These are phyloP conservation scores for Zonotrichia leucophrys DNA, from an alignment of 2,113 vertebrate species.

Conservation along the genomic window DNA sequence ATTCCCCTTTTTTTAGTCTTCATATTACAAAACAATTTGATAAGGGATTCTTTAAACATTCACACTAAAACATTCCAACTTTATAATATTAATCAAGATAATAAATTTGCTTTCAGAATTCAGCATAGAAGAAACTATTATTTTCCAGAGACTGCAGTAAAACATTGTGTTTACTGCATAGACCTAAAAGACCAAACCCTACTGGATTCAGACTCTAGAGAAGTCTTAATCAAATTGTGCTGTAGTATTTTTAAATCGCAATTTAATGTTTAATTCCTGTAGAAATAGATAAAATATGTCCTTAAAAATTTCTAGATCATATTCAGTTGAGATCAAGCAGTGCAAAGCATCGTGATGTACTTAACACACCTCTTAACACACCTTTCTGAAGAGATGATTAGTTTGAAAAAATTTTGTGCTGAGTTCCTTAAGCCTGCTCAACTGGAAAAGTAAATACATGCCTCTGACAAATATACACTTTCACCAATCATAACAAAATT, in stretches of 20 bases:
- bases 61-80: neutral
- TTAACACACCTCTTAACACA: neutral
- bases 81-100: neutral
- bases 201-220: neutral
- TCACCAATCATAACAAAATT: neutral
- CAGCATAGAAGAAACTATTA: neutral
- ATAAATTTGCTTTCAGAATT: neutral
- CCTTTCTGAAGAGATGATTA: neutral
- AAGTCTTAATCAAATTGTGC: neutral
- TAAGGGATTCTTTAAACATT: neutral
- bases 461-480: neutral
- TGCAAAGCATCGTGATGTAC: neutral
- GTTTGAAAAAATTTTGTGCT: neutral
- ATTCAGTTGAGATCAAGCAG: neutral
- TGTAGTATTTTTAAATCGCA: neutral
- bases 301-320: neutral
- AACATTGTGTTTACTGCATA: neutral
- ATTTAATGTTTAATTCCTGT: neutral
- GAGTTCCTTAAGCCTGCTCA: neutral
- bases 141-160: neutral
- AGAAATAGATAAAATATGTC: neutral
- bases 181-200: neutral
- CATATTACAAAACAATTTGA: neutral
- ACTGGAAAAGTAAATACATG: neutral
- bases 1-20: neutral